Conservation (phyloP, 2,888 invertebrate genomes). For the Caenorhabditis sinica region DNA sequence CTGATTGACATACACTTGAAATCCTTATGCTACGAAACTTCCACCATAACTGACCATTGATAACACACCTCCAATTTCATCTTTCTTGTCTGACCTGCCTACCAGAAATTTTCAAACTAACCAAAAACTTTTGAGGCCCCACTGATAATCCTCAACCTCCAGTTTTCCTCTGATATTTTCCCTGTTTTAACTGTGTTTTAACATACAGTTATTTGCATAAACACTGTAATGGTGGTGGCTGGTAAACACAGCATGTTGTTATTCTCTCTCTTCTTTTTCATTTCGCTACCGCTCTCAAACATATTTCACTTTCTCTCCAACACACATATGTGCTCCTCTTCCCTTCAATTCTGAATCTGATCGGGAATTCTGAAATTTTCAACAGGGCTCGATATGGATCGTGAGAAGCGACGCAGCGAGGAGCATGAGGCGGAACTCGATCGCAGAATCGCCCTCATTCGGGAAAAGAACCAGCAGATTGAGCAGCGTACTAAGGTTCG, state of each 20-base stretch:
- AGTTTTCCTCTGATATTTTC: conserved; percentile 8
- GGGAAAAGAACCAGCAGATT: conserved; percentile 77
- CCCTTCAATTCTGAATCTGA: not conserved
- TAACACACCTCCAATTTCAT: not conserved
- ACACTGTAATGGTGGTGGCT: conserved; percentile 38
- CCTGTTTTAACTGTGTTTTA: conserved; percentile 37
- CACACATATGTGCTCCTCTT: not conserved
- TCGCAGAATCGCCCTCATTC: conserved; percentile 76
- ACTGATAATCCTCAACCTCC: conserved; percentile 7
- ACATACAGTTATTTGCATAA: conserved; percentile 56
- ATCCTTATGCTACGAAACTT: not conserved
- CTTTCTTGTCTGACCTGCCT: not conserved
- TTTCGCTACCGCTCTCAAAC: not conserved
- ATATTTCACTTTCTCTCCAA: not conserved
- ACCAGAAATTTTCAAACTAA: not conserved
- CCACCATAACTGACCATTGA: not conserved
- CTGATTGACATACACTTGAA: not conserved
- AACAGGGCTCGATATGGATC: conserved; percentile 66
- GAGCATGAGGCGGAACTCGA: conserved; percentile 76
- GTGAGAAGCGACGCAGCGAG: conserved; percentile 68
- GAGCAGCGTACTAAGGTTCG: conserved; percentile 73
- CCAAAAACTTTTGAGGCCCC: conserved; percentile 1
- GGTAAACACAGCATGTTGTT: conserved; percentile 60
- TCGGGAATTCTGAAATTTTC: conserved; percentile 16
- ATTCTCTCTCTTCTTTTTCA: conserved; percentile 33